Conservation (phyloP, 92 coral and sea anemone species). For the Pocillopora meandrina region DNA sequence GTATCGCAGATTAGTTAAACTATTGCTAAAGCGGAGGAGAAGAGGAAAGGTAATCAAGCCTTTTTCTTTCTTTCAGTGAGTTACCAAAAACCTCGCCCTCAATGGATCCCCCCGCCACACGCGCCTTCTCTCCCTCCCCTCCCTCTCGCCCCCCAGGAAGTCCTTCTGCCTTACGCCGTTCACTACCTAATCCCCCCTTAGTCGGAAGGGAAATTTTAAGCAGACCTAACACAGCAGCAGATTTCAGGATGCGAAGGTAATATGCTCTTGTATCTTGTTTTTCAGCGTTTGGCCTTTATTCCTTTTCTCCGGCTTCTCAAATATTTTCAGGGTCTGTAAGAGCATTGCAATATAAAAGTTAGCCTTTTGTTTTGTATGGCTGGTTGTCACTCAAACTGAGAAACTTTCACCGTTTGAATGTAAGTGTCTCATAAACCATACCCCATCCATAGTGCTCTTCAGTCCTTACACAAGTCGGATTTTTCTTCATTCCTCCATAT, state of each 20-base stretch:
- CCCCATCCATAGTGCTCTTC: no score
- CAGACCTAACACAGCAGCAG: conserved; percentile 74
- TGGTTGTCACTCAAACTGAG: no score
- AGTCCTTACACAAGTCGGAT: no score
- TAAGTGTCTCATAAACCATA: no score
- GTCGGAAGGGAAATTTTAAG: conserved; percentile 50
- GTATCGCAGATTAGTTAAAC: no score
- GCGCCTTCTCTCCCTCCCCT: conserved; percentile 78
- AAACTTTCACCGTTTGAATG: no score
- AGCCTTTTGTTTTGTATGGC: no score
- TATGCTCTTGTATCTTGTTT: not conserved
- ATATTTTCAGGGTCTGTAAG: no score
- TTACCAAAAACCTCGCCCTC: conserved; percentile 47
- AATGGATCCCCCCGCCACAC: conserved; percentile 48
- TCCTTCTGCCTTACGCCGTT: conserved; percentile 65
- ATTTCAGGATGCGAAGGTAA: conserved; percentile 72
- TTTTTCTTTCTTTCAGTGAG: conserved; percentile 29
- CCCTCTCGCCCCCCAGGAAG: conserved; percentile 56
- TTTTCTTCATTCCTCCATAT: not conserved
- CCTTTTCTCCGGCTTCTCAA: not conserved
- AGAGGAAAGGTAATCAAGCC: no score
- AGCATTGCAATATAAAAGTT: no score
- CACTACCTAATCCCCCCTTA: conserved; percentile 81
- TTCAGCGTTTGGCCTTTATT: not conserved
- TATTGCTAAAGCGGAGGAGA: no score